Evolutionary conservation across 2,113 vertebrate genomes (phyloP).

Genomic region (Erpornis zantholeuca): DNA sequence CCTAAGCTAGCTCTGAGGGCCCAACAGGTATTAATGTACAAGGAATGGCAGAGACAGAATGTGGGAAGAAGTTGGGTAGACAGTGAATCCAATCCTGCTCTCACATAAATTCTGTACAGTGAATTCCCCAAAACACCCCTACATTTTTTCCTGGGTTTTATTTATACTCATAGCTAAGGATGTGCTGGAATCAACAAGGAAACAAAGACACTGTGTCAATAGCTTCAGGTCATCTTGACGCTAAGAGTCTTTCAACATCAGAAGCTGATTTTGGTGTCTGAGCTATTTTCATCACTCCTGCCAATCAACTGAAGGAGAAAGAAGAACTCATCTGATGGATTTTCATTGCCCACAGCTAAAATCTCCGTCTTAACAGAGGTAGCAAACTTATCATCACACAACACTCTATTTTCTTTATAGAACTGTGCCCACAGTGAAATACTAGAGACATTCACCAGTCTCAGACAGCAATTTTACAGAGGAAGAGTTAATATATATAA

Average conservation of each 20-base stretch:
- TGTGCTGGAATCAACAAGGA: not conserved
- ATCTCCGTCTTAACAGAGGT: not conserved
- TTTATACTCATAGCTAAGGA: not conserved
- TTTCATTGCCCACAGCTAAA: slow-evolving; percentile 60
- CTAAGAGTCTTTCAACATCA: not conserved
- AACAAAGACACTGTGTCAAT: not conserved
- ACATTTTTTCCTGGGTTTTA: not conserved
- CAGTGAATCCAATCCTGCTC: not conserved
- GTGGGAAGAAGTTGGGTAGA: not conserved
- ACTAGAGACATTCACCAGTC: not conserved
- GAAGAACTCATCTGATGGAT: slow-evolving; percentile 51
- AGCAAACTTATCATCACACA: slow-evolving; percentile 17
- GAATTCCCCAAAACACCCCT: not conserved
- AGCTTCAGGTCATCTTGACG: not conserved
- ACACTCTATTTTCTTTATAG: slow-evolving; percentile 10
- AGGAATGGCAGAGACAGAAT: not conserved
- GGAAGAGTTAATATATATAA: not conserved
- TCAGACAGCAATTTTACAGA: not conserved
- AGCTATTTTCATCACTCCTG: slow-evolving; percentile 21
- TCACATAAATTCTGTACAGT: not conserved
- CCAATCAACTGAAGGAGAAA: slow-evolving; percentile 28
- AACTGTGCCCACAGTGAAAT: not conserved
- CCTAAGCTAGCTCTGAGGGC: not conserved
- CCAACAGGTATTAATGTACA: not conserved
- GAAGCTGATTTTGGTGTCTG: not conserved